These are phyloP conservation scores for Apodemia zela DNA, from an alignment of 2,888 invertebrate species.

Conservation along the genomic window DNA sequence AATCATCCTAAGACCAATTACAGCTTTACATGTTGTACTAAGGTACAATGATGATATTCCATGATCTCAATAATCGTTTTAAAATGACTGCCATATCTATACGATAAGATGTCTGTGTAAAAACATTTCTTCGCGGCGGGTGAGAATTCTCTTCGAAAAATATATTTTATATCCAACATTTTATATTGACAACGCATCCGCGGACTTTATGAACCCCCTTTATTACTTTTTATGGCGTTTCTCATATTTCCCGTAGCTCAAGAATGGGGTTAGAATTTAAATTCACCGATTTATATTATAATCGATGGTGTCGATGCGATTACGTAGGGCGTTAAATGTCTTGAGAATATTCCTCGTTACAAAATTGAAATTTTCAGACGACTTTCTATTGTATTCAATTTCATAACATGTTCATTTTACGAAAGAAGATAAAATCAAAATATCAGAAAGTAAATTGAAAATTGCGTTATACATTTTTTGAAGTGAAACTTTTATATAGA, in stretches of 20 bases:
- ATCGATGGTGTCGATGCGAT: conserved; percentile 59
- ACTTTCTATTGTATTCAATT: conserved; percentile 1
- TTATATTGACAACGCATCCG: conserved; percentile 56
- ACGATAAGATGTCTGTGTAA: conserved; percentile 30
- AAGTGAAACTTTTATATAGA: too few species aligned
- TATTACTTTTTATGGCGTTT: conserved; percentile 67
- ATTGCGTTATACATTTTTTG: too few species aligned
- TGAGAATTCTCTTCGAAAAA: conserved; percentile 45
- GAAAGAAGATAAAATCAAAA: neutral
- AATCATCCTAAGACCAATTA: too few species aligned
- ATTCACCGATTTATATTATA: conserved; percentile 72
- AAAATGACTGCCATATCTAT: conserved; percentile 25
- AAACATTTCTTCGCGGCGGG: conserved; percentile 45
- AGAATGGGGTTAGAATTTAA: conserved; percentile 55
- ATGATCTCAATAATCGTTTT: too few species aligned
- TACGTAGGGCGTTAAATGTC: conserved; percentile 32
- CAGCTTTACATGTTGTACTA: too few species aligned
- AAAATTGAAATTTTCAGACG: conserved; percentile 25
- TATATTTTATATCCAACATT: conserved; percentile 49
- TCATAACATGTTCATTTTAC: neutral
- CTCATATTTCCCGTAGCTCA: conserved; percentile 52
- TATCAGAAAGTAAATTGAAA: too few species aligned
- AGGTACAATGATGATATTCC: too few species aligned
- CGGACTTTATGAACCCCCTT: conserved; percentile 57
- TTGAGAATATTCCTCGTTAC: conserved; percentile 15